Evolutionary conservation across 2,888 invertebrate genomes (phyloP).

Genomic region (Ellobium chinense): DNA sequence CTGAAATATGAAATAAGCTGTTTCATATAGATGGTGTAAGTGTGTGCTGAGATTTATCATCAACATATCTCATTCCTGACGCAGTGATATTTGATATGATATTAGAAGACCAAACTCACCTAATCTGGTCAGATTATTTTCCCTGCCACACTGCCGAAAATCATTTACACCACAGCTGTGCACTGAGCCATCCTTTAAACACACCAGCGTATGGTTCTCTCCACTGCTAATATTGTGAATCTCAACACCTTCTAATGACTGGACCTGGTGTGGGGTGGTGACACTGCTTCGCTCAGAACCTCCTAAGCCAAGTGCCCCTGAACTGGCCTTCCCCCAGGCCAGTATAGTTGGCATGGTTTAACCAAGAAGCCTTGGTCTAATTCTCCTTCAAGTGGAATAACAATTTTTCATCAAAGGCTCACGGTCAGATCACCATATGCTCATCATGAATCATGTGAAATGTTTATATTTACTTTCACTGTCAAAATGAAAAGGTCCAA

Average conservation of each 20-base stretch:
- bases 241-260: conserved; percentile 52
- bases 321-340: conserved; percentile 87
- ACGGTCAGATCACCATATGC: too few relatives aligned
- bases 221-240: conserved; percentile 85
- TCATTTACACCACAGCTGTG: conserved; percentile 97
- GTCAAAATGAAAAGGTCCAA: too few relatives aligned
- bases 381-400: too few relatives aligned
- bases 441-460: too few relatives aligned
- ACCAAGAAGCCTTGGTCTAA: neutral
- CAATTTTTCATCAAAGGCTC: too few relatives aligned
- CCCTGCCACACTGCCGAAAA: conserved; percentile 92
- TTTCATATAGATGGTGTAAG: too few relatives aligned
- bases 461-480: too few relatives aligned
- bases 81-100: too few relatives aligned
- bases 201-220: conserved; percentile 88
- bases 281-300: conserved; percentile 87
- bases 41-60: too few relatives aligned
- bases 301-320: conserved; percentile 89
- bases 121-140: conserved; percentile 69
- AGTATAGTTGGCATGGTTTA: conserved; percentile 58
- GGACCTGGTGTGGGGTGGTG: conserved; percentile 80
- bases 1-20: too few relatives aligned
- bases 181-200: conserved; percentile 88
- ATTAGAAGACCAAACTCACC: too few relatives aligned
- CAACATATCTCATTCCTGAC: too few relatives aligned